phyloP scores from a whole-genome alignment of 2,113 vertebrate genomes.

The Clarias batrachus region DNA sequence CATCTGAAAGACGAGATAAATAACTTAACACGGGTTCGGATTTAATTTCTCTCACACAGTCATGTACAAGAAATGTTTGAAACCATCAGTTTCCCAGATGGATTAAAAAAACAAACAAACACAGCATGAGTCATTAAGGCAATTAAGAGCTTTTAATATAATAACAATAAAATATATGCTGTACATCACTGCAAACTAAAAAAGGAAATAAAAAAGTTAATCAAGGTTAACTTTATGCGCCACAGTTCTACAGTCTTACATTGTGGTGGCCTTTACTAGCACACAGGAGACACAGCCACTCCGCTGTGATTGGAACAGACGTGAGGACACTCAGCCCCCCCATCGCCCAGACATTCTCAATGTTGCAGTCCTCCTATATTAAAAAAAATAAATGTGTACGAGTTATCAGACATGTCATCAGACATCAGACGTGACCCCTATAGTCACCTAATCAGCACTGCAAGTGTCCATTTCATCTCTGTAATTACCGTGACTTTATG shows the following conservation, averaged over 20 bases:
- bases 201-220: background rate
- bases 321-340: slow-evolving; percentile 87
- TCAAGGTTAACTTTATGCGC: background rate
- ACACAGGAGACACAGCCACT: slow-evolving; percentile 85
- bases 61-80: background rate
- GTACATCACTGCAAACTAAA: no score
- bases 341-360: slow-evolving; percentile 91
- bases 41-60: background rate
- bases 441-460: background rate
- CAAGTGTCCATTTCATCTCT: background rate
- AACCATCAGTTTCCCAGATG: no score
- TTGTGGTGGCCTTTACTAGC: slow-evolving; percentile 87
- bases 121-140: no score
- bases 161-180: no score
- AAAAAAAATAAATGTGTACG: background rate
- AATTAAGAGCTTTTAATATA: no score
- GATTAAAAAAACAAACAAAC: no score
- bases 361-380: slow-evolving; percentile 83
- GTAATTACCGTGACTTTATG: no score
- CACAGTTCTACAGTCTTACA: slow-evolving; percentile 60
- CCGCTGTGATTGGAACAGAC: slow-evolving; percentile 78
- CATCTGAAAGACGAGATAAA: slow-evolving; percentile 67
- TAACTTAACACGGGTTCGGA: background rate
- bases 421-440: background rate
- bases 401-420: no score